Base-by-base conservation (phyloP, 1,140 invertebrate species). In the Drosophila ogumai region DNA sequence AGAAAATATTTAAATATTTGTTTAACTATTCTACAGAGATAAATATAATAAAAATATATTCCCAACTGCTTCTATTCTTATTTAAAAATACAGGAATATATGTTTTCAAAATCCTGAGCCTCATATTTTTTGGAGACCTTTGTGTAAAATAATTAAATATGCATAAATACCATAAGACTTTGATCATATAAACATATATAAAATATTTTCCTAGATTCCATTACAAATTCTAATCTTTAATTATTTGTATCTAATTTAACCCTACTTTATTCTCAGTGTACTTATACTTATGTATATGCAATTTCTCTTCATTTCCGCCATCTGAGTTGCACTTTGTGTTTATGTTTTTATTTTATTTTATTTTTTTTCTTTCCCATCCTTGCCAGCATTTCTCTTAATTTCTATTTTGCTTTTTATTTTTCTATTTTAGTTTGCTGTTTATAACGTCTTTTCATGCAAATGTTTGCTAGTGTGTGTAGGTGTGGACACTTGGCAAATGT, bases 281-380 rank as follows among this genome's bases (percentile, higher is more conserved):
- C 9, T 10, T 4, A 57, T 55, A 74, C 68, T 56, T 66, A 67
- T 68, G 60, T 71, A 81, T 73, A 86, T 86, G 75, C 79, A 81
- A 86, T 86, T 86, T 87, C 82, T 86, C 87, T 86, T 86, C 82
- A 86, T 86, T 86, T 86, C 82, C 82, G 67, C 64, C 77, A 73
- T 72, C 59, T 64, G 59, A 72, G 67, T 75, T 81, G 66, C 65
- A 77, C 75, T 77, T 77, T 77, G 75, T 73, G 61, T 57, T 64
- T 61, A 46, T 66, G 60, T 73, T 58, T 59, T 77, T 36, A 31
- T 46, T 50, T 52, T 61, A 47, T 64, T 49, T 72, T 22, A 25
- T 58, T 56, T 77, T 31, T n/a, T 44, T 55, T 50, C 41, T 50
- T 46, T 44, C 65, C 57, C 58, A 22, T 36, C 32, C 38, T 34